Percentiles rank a stretch among this genome's conserved stretches.
Conservation (phyloP, 2,113 vertebrate genomes). For the Myanophis thanlyinensis region DNA sequence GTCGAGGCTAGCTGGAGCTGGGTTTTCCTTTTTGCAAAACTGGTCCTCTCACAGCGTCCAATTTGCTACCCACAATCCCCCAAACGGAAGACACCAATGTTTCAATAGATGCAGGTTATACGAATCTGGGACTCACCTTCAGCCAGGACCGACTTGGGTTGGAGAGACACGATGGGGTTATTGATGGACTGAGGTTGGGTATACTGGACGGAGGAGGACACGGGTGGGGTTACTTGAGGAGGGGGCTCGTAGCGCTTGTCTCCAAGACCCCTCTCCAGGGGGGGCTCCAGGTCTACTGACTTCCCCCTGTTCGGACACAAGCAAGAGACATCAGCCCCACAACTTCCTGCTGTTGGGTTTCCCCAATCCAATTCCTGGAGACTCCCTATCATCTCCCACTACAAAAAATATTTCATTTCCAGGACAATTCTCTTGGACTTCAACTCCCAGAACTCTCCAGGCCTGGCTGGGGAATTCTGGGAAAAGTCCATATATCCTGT, state of each 20-base stretch:
- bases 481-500: not conserved
- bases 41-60: not conserved
- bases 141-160: slow-evolving; percentile 78
- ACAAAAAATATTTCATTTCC: not conserved
- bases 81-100: not conserved
- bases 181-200: slow-evolving; percentile 70
- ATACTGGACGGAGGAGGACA: slow-evolving; percentile 79
- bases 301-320: slow-evolving; percentile 72
- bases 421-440: not conserved
- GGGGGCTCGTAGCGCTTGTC: slow-evolving; percentile 87
- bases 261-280: slow-evolving; percentile 80
- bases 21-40: not conserved
- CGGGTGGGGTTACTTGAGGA: slow-evolving; percentile 76
- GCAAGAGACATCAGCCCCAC: slow-evolving; percentile 7
- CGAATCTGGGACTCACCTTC: slow-evolving; percentile 74
- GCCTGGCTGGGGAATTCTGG: not conserved
- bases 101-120: not conserved
- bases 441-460: not conserved
- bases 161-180: slow-evolving; percentile 72
- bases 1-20: no score
- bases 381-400: not conserved
- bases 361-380: not conserved
- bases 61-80: not conserved
- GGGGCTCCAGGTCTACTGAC: slow-evolving; percentile 70
- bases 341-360: fast-evolving